These are phyloP conservation scores for Caenorhabditis macrosperma DNA, from an alignment of 2,888 invertebrate species.

Conservation along the genomic window DNA sequence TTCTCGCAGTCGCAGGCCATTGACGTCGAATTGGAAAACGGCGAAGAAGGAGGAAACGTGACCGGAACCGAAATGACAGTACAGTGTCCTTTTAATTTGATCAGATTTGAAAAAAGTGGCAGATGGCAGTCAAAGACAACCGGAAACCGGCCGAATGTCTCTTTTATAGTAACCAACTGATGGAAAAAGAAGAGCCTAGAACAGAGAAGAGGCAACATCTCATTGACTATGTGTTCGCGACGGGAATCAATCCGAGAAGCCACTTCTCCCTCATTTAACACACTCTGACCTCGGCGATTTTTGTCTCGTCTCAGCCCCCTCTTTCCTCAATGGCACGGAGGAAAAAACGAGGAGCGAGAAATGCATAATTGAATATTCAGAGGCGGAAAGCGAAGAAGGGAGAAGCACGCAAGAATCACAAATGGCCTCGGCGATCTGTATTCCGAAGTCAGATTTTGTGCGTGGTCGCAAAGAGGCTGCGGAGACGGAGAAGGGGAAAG, in stretches of 20 bases:
- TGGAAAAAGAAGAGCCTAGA: too few species aligned
- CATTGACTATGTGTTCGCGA: slow-evolving; percentile 43
- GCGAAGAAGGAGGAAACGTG: slow-evolving; percentile 22
- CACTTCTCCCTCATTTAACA: slow-evolving; percentile 49
- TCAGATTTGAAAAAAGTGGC: slow-evolving; percentile 20
- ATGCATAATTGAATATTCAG: slow-evolving; percentile 57
- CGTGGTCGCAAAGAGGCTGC: background rate
- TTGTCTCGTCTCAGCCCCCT: slow-evolving; percentile 4
- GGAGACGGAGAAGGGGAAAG: slow-evolving; percentile 1
- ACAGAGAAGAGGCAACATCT: slow-evolving; percentile 7
- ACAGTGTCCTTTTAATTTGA: slow-evolving; percentile 44
- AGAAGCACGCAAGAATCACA: slow-evolving; percentile 40
- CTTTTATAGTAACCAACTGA: too few species aligned
- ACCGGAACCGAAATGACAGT: slow-evolving; percentile 20
- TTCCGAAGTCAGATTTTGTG: slow-evolving; percentile 7
- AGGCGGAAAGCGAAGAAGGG: slow-evolving; percentile 13
- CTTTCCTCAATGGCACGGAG: slow-evolving; percentile 9
- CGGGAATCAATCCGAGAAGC: slow-evolving; percentile 26
- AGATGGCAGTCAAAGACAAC: background rate
- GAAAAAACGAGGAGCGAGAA: slow-evolving; percentile 25
- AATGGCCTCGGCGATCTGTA: slow-evolving; percentile 36
- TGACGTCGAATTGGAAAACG: slow-evolving; percentile 6
- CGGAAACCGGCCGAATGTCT: background rate
- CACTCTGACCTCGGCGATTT: slow-evolving; percentile 41
- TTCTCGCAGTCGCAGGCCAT: slow-evolving; percentile 1